Base-by-base conservation (phyloP, 2,888 invertebrate species). In the Amiota minor region DNA sequence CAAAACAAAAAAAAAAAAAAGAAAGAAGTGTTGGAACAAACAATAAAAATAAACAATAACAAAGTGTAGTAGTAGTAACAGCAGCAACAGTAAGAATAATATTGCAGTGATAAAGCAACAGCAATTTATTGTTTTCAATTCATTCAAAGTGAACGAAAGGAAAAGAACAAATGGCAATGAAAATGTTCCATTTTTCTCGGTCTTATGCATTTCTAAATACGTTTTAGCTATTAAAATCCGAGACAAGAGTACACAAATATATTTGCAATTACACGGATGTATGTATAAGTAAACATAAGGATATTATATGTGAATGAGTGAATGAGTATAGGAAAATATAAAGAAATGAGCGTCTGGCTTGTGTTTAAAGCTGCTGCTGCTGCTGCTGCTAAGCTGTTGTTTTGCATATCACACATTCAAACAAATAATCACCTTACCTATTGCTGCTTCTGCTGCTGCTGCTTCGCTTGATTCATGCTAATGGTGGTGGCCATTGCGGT, bases 71-170 rank as follows among this genome's bases (percentile, higher is more conserved):
- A 53, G n/a, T 6, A 53, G n/a, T 20, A 59, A 11, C 59, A 59
- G 11, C 61, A 71, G 14, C 49, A 62, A 61, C 23, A 23, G 20
- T 35, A 50, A 11, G 50, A 50, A n/a, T 18, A 55, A 2, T 16
- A 50, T 55, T 69, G 70, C 56, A 70, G 56, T 46, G 56, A 59
- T 59, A 70, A 70, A 70, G 56, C 46, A 68, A 23, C 67, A 68
- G 65, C 65, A 68, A 72, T 56, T 78, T 78, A 70, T 74, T 74
- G 77, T 74, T 74, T 35, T 70, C 50, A 68, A 68, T 68, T 68
- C 67, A 49, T 14, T 47, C 6, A 35, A 35, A 35, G 6, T 23
- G 20, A 16, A 46, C 6, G 49, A 46, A 59, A 18, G 11, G 59
- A 35, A 9, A 35, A 59, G 18, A 59, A 59, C n/a, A 67, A 67